Conservation (phyloP, 2,113 vertebrate species). For the Addax nasomaculatus region DNA sequence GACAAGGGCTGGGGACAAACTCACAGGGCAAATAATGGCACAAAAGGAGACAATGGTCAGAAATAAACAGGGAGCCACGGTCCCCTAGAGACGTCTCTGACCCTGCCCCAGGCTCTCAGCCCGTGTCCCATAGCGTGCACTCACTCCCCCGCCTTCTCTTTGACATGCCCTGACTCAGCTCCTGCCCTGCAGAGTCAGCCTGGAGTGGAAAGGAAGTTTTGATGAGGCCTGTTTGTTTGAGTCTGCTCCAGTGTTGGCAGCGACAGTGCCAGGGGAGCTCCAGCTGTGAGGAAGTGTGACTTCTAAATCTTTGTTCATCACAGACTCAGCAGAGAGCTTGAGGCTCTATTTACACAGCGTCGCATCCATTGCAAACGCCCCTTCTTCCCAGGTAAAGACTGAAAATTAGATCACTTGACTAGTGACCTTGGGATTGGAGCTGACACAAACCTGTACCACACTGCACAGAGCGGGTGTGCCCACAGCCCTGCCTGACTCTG, state of each 20-base stretch:
- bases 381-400: background rate
- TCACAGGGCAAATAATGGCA: background rate
- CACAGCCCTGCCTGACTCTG: background rate
- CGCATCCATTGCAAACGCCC: background rate
- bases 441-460: fast-evolving
- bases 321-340: background rate
- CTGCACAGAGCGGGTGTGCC: no score
- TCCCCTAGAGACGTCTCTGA: background rate
- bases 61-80: fast-evolving
- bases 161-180: fast-evolving
- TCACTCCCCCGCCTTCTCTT: background rate
- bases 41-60: no score
- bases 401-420: background rate
- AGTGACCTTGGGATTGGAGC: background rate
- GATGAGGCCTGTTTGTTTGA: background rate
- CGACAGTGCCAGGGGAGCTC: background rate
- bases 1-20: background rate
- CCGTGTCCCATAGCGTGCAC: fast-evolving
- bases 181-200: background rate
- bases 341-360: background rate
- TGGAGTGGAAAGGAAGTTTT: background rate
- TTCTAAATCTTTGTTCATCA: background rate
- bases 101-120: background rate
- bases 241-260: background rate
- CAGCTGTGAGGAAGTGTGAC: no score